Base-by-base conservation (phyloP, 2,888 invertebrate species). In the Aquatica leii region DNA sequence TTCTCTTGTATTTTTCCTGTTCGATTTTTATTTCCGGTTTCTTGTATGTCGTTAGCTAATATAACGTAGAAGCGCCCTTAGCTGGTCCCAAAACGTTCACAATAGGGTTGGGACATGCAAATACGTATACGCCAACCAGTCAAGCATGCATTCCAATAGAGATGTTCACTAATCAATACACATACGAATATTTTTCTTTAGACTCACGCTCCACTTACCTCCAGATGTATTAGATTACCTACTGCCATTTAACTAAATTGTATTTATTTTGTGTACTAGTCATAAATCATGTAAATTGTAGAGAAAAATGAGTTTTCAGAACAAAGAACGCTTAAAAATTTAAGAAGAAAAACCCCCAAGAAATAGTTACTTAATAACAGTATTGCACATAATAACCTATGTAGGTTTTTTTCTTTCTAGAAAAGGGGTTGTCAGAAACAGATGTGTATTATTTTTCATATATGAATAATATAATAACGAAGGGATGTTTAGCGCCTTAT, bases 11-110 rank as follows among this genome's bases (percentile, higher is more conserved):
- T 54, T 68, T 68, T 69, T 62, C 66, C 63, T 70, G 73, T 73
- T 73, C 74, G 74, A 76, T 76, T 76, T 76, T 76, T 75, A 76
- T 75, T 74, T 76, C 74, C 73, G 70, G 71, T 66, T 74, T 70
- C 73, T 72, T 69, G 67, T 75, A 73, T 72, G 73, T 76, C 74
- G 76, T 76, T 76, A 75, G 75, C 75, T 76, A 76, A 76, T 75
- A 75, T 74, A 71, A 73, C 71, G 73, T 70, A 69, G 71, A 71
- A 70, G 73, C 72, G 67, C 72, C 71, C 71, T 73, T 69, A 69
- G 58, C 65, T 62, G 62, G 63, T 67, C 66, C 61, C 65, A 66
- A 46, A 61, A 67, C 70, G 67, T 55, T 69, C 71, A 76, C 76
- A 76, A 76, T 76, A 68, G 72, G 69, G 70, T 64, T 66, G 70